Evolutionary conservation across 1,140 invertebrate genomes (phyloP).

Genomic region (Tribolium castaneum): DNA sequence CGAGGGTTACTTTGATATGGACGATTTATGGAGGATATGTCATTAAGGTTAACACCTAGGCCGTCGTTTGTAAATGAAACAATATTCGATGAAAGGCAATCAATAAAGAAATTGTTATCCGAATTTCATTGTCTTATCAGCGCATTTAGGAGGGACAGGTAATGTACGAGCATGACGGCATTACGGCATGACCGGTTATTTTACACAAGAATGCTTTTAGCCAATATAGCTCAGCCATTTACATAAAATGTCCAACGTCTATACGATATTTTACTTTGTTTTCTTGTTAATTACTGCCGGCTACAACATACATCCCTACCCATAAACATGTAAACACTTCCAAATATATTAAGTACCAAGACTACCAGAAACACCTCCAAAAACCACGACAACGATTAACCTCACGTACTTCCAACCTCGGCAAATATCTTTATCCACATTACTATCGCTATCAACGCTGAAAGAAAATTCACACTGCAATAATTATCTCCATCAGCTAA

Average conservation of each 20-base stretch:
- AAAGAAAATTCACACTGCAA: too few species aligned
- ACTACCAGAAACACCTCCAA: slow-evolving; percentile 8
- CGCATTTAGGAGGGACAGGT: slow-evolving; percentile 46
- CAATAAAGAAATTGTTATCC: slow-evolving; percentile 53
- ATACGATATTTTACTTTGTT: slow-evolving; percentile 44
- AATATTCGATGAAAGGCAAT: slow-evolving; percentile 52
- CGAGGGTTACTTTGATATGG: slow-evolving; percentile 34
- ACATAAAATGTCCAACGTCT: slow-evolving; percentile 51
- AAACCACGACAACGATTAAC: not conserved
- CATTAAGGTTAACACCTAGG: slow-evolving; percentile 44
- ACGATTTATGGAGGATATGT: slow-evolving; percentile 37
- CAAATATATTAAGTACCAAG: slow-evolving; percentile 25
- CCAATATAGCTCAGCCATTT: slow-evolving; percentile 52
- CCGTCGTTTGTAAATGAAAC: slow-evolving; percentile 44
- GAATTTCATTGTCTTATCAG: slow-evolving; percentile 50
- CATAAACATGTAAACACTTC: slow-evolving; percentile 38
- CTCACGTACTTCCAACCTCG: not conserved
- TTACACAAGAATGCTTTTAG: slow-evolving; percentile 56
- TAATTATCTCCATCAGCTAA: too few species aligned
- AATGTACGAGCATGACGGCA: slow-evolving; percentile 46
- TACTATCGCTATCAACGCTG: not conserved
- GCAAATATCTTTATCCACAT: not conserved
- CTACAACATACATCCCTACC: slow-evolving; percentile 24
- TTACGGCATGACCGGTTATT: slow-evolving; percentile 48
- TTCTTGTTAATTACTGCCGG: slow-evolving; percentile 40